phyloP scores from a whole-genome alignment of 2,797 vertebrate genomes.

The Microchirus variegatus region DNA sequence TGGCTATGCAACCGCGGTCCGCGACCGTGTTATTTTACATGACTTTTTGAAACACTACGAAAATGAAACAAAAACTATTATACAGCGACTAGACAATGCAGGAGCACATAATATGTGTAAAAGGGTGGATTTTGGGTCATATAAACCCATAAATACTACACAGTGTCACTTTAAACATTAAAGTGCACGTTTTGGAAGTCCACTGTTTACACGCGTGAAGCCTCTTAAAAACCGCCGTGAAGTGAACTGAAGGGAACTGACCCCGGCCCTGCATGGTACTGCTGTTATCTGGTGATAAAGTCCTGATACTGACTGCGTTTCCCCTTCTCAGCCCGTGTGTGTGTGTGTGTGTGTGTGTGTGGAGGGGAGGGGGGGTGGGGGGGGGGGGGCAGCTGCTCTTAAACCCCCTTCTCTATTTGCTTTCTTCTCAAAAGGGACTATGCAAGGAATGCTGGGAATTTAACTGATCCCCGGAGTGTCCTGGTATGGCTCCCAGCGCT shows the following conservation, averaged over 20 bases:
- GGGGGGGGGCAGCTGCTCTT: constrained; percentile 23
- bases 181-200: background rate
- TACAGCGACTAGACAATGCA: too few species aligned
- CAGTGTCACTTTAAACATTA: too few species aligned
- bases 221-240: constrained; percentile 20
- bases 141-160: too few species aligned
- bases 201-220: constrained; percentile 19
- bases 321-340: constrained; percentile 50
- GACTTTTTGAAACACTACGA: too few species aligned
- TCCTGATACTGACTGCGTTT: constrained; percentile 52
- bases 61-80: too few species aligned
- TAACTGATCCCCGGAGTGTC: constrained; percentile 69
- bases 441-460: constrained; percentile 75
- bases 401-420: constrained; percentile 70
- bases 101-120: too few species aligned
- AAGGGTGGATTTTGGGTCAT: too few species aligned
- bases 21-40: too few species aligned
- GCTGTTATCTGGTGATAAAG: constrained; percentile 70
- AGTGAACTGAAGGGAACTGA: constrained; percentile 51
- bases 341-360: constrained; percentile 44
- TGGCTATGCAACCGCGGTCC: too few species aligned
- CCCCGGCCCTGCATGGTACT: constrained; percentile 55
- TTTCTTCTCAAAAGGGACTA: constrained; percentile 74
- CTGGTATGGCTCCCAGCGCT: constrained; percentile 62
- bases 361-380: constrained; percentile 31